Evolutionary conservation across 2,888 invertebrate genomes (phyloP).

Genomic region (Pristionchus maxplancki): DNA sequence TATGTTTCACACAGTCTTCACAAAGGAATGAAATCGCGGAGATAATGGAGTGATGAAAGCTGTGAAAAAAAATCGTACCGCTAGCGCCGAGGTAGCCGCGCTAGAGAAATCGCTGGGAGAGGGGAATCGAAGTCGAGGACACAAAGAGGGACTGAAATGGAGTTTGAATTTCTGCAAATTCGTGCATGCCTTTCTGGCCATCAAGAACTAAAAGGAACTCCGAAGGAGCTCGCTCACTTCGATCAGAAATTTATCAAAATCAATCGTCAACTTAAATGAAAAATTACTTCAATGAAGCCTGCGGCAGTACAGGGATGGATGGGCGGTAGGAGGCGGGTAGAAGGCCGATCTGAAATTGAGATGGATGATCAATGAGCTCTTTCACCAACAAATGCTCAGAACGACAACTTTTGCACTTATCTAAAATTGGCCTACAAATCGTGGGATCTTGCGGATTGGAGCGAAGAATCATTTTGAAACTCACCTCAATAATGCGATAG

Average conservation of each 20-base stretch:
- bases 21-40: background rate
- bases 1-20: no score
- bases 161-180: background rate
- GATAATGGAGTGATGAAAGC: background rate
- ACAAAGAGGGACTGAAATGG: background rate
- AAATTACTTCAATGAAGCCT: background rate
- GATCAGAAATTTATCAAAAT: no score
- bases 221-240: no score
- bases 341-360: background rate
- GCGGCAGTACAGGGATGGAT: background rate
- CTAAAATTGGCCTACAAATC: no score
- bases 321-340: background rate
- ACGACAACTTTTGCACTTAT: no score
- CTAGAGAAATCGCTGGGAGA: background rate
- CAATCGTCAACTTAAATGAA: no score
- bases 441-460: no score
- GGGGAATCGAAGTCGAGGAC: constrained; percentile 49
- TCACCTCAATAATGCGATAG: constrained; percentile 67
- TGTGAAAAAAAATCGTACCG: background rate
- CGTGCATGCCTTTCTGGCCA: no score
- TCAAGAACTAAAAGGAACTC: no score
- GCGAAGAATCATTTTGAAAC: constrained; percentile 52
- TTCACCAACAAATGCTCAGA: no score
- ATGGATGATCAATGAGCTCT: background rate
- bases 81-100: background rate